Evolutionary conservation across 2,888 invertebrate species (phyloP).

Genomic region (Ophion ellenae): DNA sequence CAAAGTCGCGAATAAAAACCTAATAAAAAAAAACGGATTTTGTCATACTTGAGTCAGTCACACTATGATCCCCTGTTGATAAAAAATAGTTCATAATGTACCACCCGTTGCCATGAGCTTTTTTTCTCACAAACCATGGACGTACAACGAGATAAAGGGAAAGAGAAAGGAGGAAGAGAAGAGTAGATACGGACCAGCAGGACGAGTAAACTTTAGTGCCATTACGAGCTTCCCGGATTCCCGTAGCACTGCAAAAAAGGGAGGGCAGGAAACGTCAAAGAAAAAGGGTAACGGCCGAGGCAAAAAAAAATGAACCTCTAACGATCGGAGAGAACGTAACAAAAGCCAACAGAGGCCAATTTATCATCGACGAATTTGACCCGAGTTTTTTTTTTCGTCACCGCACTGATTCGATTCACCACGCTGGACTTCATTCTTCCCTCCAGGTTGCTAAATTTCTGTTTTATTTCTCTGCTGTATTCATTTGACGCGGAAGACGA

Average conservation of each 20-base stretch:
- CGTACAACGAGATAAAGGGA: neutral
- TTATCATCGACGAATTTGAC: constrained; percentile 1
- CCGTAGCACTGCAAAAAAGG: constrained; percentile 13
- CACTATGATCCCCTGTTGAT: neutral
- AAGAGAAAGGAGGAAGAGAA: neutral
- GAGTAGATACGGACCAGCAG: neutral
- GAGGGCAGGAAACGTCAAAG: neutral
- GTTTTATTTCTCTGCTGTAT: no score
- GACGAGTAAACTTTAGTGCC: constrained; percentile 52
- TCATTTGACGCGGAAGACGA: no score
- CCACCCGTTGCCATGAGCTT: neutral
- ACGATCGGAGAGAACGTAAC: neutral
- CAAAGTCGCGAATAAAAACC: no score
- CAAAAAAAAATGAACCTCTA: neutral
- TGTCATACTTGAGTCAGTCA: neutral
- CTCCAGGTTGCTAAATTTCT: no score
- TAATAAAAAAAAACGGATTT: no score
- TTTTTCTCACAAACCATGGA: neutral
- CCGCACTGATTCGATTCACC: neutral
- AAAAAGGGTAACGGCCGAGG: constrained; percentile 7
- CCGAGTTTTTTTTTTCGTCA: neutral
- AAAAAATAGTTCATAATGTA: neutral
- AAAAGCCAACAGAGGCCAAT: neutral
- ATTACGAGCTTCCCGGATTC: constrained; percentile 32
- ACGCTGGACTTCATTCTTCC: neutral